Evolutionary conservation across 2,888 invertebrate species (phyloP).

Genomic region (Tromatobia lineatoria): DNA sequence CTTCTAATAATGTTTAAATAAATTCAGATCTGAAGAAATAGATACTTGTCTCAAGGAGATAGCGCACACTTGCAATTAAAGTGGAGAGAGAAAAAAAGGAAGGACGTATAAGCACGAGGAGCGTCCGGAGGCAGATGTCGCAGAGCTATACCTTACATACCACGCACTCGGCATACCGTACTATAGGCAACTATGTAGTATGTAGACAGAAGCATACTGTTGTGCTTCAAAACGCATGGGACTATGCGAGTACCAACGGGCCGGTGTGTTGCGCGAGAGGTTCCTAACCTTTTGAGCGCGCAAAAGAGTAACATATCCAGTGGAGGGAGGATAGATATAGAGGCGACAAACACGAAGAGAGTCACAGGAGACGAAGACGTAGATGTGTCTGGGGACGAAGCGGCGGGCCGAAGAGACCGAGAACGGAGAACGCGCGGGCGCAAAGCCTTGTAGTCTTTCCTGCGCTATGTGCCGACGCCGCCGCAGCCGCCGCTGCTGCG

Average conservation of each 20-base stretch:
- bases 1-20: no score
- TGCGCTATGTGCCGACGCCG: slow-evolving; percentile 6
- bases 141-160: slow-evolving; percentile 54
- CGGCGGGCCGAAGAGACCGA: slow-evolving; percentile 32
- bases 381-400: slow-evolving; percentile 58
- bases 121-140: slow-evolving; percentile 60
- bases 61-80: background rate
- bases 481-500: background rate
- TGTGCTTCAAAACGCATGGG: slow-evolving; percentile 16
- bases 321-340: slow-evolving; percentile 47
- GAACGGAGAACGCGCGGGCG: slow-evolving; percentile 24
- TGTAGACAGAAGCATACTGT: slow-evolving; percentile 16
- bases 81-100: background rate
- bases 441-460: slow-evolving; percentile 25
- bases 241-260: slow-evolving; percentile 12
- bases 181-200: slow-evolving; percentile 12
- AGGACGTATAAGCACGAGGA: background rate
- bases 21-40: no score
- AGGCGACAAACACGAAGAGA: slow-evolving; percentile 28
- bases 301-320: slow-evolving; percentile 28
- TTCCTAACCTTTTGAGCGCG: slow-evolving; percentile 57
- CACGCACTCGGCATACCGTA: slow-evolving; percentile 4
- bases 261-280: slow-evolving; percentile 44
- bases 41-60: slow-evolving; percentile 3
- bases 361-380: slow-evolving; percentile 29